Conservation (phyloP, 1,140 invertebrate genomes). For the Rhynchophorus ferrugineus region DNA sequence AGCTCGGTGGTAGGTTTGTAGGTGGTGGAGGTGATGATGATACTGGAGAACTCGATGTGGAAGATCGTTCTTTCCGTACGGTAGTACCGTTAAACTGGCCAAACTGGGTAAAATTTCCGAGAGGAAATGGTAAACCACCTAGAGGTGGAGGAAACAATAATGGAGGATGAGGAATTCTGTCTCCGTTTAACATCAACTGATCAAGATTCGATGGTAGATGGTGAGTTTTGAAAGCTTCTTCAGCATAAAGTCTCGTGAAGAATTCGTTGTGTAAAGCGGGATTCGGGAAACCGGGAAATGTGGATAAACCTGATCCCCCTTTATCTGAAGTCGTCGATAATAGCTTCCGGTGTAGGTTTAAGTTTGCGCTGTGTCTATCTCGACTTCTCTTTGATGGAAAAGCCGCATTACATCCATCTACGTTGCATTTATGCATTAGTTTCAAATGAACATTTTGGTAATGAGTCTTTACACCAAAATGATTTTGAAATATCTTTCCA, state of each 20-base stretch:
- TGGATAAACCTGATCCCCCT: slow-evolving; percentile 33
- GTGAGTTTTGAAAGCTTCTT: slow-evolving; percentile 46
- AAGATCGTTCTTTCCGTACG: slow-evolving; percentile 36
- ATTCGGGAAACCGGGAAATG: slow-evolving; percentile 44
- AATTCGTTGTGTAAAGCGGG: slow-evolving; percentile 67
- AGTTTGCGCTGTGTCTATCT: slow-evolving; percentile 87
- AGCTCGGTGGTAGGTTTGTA: slow-evolving; percentile 25
- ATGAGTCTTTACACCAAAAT: slow-evolving; percentile 91
- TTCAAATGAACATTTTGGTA: slow-evolving; percentile 95
- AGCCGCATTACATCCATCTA: slow-evolving; percentile 91
- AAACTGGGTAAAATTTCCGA: slow-evolving; percentile 43
- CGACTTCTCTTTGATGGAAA: slow-evolving; percentile 92
- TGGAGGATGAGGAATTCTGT: slow-evolving; percentile 43
- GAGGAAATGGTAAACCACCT: slow-evolving; percentile 37
- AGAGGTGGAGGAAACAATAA: slow-evolving; percentile 43
- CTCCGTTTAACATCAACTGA: slow-evolving; percentile 41
- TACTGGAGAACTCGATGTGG: slow-evolving; percentile 40
- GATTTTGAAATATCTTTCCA: slow-evolving; percentile 89
- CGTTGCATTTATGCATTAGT: slow-evolving; percentile 91
- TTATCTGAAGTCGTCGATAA: slow-evolving; percentile 61
- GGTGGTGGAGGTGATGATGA: slow-evolving; percentile 33
- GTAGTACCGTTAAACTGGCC: slow-evolving; percentile 36
- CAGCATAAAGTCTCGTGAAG: slow-evolving; percentile 71
- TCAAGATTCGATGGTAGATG: slow-evolving; percentile 40
- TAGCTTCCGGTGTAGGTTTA: slow-evolving; percentile 84